Evolutionary conservation across 2,797 vertebrate genomes (phyloP), one percentile per base, ranked within the genome.

Genomic region (Benthosema pterotum): DNA sequence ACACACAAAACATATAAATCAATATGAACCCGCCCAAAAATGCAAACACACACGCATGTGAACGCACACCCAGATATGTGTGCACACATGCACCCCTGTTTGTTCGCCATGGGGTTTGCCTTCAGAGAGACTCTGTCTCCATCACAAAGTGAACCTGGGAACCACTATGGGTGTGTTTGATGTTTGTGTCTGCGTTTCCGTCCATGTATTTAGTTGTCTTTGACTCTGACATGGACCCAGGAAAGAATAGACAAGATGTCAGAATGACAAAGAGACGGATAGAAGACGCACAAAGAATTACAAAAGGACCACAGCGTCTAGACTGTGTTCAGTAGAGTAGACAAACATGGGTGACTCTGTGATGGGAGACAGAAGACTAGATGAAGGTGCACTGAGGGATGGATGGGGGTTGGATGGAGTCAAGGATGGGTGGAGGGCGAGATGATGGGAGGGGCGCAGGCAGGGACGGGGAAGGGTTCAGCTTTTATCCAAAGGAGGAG

Each of bases 401-500:
- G 8, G 32, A 38, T 38, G 32, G 32, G 32, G 32, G 22, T 25
- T 5, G 22, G 32, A 38, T 38, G 32, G 32, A 38, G 32, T 38
- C 32, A 38, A 38, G 32, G 32, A 17, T 8, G 57, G 32, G 14
- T 5, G 57, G 8, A 17, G 56, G 12, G 12, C 22, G 38, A 3
- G 57, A 18, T 12, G 3, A 3, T 45, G 11, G 11, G 52, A 28
- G 63, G 63, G 61, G 59, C 14, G 52, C 52, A 45, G 69, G 22
- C 3, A 25, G 22, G 49, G 57, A 69, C 69, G 69, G 63, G 67
- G 63, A 75, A 73, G 69, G 76, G 72, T 79, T 65, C 67, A 83
- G 83, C 86, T 90, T 84, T 87, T 85, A 88, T 87, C 80, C 79
- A 66, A 65, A 83, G 78, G 83, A 89, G 84, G 83, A 65, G 80